Evolutionary conservation across 2,797 vertebrate species (phyloP).

Genomic region (Podarcis siculus): DNA sequence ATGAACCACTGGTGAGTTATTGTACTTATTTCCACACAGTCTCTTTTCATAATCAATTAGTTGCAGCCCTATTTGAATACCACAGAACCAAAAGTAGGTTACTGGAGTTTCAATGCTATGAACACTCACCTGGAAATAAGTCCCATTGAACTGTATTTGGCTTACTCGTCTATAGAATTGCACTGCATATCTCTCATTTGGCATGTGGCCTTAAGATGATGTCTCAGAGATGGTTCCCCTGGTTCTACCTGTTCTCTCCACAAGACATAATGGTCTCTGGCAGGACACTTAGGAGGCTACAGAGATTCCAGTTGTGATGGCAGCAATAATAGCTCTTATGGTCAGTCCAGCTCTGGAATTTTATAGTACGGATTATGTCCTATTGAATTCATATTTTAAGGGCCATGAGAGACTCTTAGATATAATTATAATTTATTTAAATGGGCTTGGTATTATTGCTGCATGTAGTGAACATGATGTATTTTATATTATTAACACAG

Average conservation of each 20-base stretch:
- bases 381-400: slow-evolving; percentile 41
- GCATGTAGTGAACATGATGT: slow-evolving; percentile 67
- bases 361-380: background rate
- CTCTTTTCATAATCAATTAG: background rate
- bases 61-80: background rate
- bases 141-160: too few species aligned
- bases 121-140: too few species aligned
- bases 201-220: too few species aligned
- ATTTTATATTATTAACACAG: slow-evolving; percentile 66
- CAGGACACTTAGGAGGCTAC: background rate
- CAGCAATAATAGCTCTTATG: background rate
- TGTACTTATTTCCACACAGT: background rate
- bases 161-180: too few species aligned
- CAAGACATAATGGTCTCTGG: background rate
- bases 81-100: background rate
- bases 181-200: background rate
- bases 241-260: background rate
- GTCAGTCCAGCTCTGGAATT: background rate
- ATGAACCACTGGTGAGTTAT: background rate
- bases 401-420: slow-evolving; percentile 54
- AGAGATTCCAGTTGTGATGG: background rate
- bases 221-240: background rate
- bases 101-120: background rate
- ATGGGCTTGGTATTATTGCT: slow-evolving; percentile 49
- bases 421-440: background rate